phyloP scores from a whole-genome alignment of 2,888 invertebrate genomes.

The Chelonus formosanus region DNA sequence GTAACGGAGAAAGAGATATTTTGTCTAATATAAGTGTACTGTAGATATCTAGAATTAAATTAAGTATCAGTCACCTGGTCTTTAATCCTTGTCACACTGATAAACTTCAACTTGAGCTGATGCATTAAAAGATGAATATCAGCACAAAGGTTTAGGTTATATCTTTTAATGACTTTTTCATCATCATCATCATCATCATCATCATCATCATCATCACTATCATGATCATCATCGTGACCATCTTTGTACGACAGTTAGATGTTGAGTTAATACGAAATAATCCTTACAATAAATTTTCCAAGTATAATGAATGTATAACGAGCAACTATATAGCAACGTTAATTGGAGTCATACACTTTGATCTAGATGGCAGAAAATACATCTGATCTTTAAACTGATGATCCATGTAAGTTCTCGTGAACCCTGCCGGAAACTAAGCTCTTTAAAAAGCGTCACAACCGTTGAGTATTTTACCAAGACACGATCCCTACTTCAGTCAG shows the following conservation, averaged over 20 bases:
- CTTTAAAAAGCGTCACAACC: no score
- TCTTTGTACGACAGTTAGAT: no score
- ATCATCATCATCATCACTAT: no score
- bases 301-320: no score
- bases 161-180: not conserved
- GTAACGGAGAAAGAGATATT: not conserved
- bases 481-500: no score
- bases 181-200: no score
- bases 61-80: conserved; percentile 15
- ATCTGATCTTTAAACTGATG: conserved; percentile 1
- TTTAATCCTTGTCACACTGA: conserved; percentile 15
- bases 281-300: no score
- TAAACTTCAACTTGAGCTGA: conserved; percentile 12
- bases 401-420: conserved; percentile 4
- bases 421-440: no score
- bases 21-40: conserved; percentile 14
- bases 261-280: no score
- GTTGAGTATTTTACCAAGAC: no score
- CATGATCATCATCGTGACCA: no score
- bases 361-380: conserved; percentile 8
- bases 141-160: conserved; percentile 10
- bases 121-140: conserved; percentile 15
- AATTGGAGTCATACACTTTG: conserved; percentile 6
- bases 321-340: no score
- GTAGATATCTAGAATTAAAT: conserved; percentile 12